A percentile compares a stretch with the other conserved stretches of the same genome.
Conservation (phyloP, 2,888 invertebrate genomes). For the Rhingia rostrata region DNA sequence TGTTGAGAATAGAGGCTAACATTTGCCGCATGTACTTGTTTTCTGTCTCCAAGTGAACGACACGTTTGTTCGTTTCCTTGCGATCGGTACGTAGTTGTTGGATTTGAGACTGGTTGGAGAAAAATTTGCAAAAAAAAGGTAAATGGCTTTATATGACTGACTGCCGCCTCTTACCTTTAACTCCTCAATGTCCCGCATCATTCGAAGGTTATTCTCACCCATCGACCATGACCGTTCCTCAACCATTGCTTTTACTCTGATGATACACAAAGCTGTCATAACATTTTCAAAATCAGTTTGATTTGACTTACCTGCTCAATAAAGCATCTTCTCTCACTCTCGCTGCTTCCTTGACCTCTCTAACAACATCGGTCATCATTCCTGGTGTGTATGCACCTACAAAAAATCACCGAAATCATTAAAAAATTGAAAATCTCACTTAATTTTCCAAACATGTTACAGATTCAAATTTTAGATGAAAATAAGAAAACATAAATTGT, state of each 20-base stretch:
- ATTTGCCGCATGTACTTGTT: conserved; percentile 84
- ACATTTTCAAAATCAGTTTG: neutral
- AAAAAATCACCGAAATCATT: conserved; percentile 49
- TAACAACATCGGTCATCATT: conserved; percentile 88
- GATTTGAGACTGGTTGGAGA: conserved; percentile 85
- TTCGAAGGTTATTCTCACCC: conserved; percentile 81
- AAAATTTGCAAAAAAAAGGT: neutral
- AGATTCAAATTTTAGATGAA: conserved; percentile 4
- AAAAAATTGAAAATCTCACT: neutral
- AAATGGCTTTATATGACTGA: neutral
- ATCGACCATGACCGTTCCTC: conserved; percentile 83
- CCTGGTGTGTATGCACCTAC: conserved; percentile 86
- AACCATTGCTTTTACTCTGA: conserved; percentile 82
- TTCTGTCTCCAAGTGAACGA: conserved; percentile 88
- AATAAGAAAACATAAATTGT: conserved; percentile 15
- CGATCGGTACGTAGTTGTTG: conserved; percentile 87
- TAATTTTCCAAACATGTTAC: neutral
- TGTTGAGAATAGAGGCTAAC: conserved; percentile 80
- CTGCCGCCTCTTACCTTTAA: conserved; percentile 79
- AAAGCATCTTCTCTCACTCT: conserved; percentile 89
- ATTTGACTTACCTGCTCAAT: conserved; percentile 80
- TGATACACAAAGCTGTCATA: neutral
- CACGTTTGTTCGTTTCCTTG: conserved; percentile 87
- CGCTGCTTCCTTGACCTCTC: conserved; percentile 89
- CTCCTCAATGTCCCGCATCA: conserved; percentile 82